A percentile compares a stretch with the other conserved stretches of the same genome.
These are phyloP conservation scores for Andrena minutula DNA, from an alignment of 2,888 invertebrate genomes.

Conservation along the genomic window DNA sequence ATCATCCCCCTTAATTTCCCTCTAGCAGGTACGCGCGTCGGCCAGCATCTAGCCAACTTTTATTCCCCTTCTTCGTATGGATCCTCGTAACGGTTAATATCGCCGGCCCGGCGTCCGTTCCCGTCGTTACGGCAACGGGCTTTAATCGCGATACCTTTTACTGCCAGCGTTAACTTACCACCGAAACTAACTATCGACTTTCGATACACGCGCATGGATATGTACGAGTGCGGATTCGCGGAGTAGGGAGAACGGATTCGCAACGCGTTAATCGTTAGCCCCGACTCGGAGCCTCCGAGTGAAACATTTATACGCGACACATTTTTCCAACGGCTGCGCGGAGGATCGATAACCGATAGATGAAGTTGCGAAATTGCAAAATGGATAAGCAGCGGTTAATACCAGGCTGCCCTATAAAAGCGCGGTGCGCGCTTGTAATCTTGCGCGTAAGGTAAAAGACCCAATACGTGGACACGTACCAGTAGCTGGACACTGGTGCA, in stretches of 20 bases:
- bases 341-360: conserved; percentile 3
- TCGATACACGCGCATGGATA: conserved; percentile 19
- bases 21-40: background rate
- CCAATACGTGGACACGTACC: too few relatives aligned
- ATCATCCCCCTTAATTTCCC: conserved; percentile 17
- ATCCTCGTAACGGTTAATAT: conserved; percentile 8
- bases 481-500: too few relatives aligned
- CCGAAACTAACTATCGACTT: conserved; percentile 29
- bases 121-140: background rate
- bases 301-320: conserved; percentile 9
- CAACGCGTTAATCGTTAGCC: background rate
- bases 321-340: background rate
- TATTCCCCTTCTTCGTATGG: background rate
- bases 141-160: conserved; percentile 21
- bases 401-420: too few relatives aligned
- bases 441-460: too few relatives aligned
- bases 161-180: conserved; percentile 27
- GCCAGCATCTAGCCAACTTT: conserved; percentile 1
- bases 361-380: background rate
- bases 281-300: background rate
- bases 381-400: too few relatives aligned
- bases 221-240: too few relatives aligned
- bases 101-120: background rate
- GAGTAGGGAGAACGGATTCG: background rate
- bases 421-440: too few relatives aligned